These are phyloP conservation scores for Hyposoter dolosus DNA, from an alignment of 2,888 invertebrate genomes.

Conservation along the genomic window DNA sequence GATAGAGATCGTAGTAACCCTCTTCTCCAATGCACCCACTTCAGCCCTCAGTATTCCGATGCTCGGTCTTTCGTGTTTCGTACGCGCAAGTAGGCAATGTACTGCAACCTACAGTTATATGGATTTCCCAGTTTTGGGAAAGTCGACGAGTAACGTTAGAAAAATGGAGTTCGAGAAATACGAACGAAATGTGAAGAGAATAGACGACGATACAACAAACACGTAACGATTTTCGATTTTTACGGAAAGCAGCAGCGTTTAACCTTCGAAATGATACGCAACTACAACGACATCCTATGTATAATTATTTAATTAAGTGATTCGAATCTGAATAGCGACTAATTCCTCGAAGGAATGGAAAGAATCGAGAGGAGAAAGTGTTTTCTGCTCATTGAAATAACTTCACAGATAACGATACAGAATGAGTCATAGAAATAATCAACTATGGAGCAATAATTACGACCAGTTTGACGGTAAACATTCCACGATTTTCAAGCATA, in stretches of 20 bases:
- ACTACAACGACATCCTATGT: background rate
- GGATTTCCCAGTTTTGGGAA: conserved; percentile 16
- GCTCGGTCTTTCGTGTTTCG: conserved; percentile 46
- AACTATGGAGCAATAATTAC: background rate
- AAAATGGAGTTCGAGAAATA: conserved; percentile 67
- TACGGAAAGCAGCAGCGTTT: background rate
- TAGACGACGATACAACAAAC: conserved; percentile 9
- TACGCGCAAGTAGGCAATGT: conserved; percentile 46
- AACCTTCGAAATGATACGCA: background rate
- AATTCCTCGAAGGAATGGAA: background rate
- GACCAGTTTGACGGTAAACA: background rate
- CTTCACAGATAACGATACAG: background rate
- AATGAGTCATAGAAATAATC: background rate
- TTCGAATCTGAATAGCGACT: background rate
- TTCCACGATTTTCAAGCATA: background rate
- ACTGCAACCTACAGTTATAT: conserved; percentile 27
- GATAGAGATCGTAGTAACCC: conserved; percentile 45
- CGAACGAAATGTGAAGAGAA: conserved; percentile 48
- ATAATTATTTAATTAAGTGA: background rate
- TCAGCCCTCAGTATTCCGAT: conserved; percentile 36
- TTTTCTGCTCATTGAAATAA: background rate
- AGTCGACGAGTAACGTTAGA: conserved; percentile 42
- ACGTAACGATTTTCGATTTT: background rate
- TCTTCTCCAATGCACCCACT: conserved; percentile 15
- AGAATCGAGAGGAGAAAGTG: background rate